phyloP scores from a whole-genome alignment of 92 coral and sea anemone genomes.

The Isaurus tuberculatus region DNA sequence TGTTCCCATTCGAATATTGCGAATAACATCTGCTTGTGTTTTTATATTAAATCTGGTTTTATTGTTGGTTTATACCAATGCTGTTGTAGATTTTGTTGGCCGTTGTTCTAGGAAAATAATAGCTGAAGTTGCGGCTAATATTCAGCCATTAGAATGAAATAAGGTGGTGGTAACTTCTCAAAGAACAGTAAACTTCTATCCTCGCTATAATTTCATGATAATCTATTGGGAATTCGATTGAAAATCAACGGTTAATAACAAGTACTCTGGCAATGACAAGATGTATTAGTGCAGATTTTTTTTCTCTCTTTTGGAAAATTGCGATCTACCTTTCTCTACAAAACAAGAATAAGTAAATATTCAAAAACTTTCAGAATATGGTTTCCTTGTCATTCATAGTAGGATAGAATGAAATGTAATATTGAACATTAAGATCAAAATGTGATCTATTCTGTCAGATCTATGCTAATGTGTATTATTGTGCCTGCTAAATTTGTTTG shows the following conservation, averaged over 20 bases:
- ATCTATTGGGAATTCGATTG: neutral
- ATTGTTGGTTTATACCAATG: slow-evolving; percentile 20
- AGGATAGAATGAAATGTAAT: slow-evolving; percentile 20
- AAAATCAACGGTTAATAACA: neutral
- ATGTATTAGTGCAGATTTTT: slow-evolving; percentile 4
- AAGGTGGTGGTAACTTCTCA: neutral
- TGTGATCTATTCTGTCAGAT: slow-evolving; percentile 15
- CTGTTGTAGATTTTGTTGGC: slow-evolving; percentile 13
- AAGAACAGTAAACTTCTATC: slow-evolving; percentile 4
- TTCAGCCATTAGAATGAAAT: neutral
- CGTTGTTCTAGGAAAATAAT: neutral
- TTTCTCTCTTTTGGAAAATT: neutral
- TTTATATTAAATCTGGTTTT: slow-evolving; percentile 30
- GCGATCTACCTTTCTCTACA: neutral
- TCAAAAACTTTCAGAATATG: neutral
- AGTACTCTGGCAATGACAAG: slow-evolving; percentile 14
- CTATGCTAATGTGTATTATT: neutral
- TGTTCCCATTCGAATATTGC: neutral
- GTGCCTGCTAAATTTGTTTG: neutral
- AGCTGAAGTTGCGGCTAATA: neutral
- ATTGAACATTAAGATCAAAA: neutral
- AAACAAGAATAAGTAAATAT: neutral
- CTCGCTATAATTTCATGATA: neutral
- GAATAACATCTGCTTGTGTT: slow-evolving; percentile 41
- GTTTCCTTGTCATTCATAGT: neutral